phyloP scores from a whole-genome alignment of 2,797 vertebrate genomes.

The Halcyon badia region DNA sequence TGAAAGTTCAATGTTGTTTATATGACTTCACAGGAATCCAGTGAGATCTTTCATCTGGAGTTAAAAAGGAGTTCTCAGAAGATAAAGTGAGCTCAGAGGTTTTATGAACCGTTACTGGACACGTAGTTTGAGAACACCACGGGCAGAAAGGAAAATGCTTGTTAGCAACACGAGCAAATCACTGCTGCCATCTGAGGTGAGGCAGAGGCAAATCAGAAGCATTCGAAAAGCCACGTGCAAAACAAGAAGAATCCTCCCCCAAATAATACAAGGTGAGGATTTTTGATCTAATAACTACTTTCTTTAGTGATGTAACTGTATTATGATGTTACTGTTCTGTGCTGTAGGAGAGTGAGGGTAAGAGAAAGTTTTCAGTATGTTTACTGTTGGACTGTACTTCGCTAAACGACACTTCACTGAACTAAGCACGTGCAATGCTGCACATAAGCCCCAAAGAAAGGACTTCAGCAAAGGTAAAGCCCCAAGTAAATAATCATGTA shows the following conservation, averaged over 20 bases:
- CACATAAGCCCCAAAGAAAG: neutral
- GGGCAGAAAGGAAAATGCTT: neutral
- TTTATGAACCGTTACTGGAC: neutral
- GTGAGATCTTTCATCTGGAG: neutral
- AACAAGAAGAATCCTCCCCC: neutral
- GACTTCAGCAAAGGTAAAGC: conserved; percentile 28
- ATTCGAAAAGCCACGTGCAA: neutral
- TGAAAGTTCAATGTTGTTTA: neutral
- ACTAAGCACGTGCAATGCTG: neutral
- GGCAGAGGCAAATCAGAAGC: neutral
- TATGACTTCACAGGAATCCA: neutral
- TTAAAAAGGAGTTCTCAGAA: neutral
- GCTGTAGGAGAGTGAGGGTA: neutral
- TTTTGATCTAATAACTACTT: neutral
- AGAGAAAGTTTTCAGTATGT: neutral
- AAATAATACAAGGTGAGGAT: neutral
- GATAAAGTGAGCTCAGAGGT: neutral
- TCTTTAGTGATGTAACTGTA: neutral
- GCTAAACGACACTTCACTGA: conserved; percentile 5
- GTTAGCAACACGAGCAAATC: neutral
- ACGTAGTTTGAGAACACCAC: neutral
- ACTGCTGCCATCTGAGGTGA: neutral
- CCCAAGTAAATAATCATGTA: conserved; percentile 32
- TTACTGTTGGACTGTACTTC: neutral
- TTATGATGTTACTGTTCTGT: neutral